Evolutionary conservation across 2,888 invertebrate genomes (phyloP).

Genomic region (Parelbella ahira): DNA sequence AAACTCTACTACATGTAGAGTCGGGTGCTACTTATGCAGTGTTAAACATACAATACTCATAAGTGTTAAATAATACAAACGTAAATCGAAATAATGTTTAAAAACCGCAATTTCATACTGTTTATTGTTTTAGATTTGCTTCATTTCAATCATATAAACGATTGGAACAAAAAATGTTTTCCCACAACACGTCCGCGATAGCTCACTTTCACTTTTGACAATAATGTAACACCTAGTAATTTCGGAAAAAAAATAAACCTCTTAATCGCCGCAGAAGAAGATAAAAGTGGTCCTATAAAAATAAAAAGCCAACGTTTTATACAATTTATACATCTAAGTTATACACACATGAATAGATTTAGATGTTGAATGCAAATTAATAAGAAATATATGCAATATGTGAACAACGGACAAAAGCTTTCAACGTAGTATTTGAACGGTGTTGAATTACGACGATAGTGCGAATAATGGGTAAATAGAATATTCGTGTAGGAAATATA

Average conservation of each 20-base stretch:
- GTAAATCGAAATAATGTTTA: too few relatives aligned
- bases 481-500: constrained; percentile 13
- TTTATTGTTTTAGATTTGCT: too few relatives aligned
- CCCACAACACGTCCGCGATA: constrained; percentile 13
- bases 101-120: too few relatives aligned
- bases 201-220: constrained; percentile 43
- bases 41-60: too few relatives aligned
- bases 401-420: constrained; percentile 29
- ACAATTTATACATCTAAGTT: constrained; percentile 27
- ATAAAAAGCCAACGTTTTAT: constrained; percentile 34
- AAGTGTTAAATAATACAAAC: too few relatives aligned
- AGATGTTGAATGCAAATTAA: constrained; percentile 35
- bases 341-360: constrained; percentile 26
- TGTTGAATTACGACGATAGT: constrained; percentile 10
- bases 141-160: too few relatives aligned
- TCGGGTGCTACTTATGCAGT: too few relatives aligned
- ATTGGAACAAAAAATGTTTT: constrained; percentile 7
- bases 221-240: constrained; percentile 31
- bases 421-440: constrained; percentile 21
- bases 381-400: too few relatives aligned
- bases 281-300: constrained; percentile 51
- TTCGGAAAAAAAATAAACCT: constrained; percentile 9
- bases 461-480: constrained; percentile 5
- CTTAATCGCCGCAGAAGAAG: constrained; percentile 31
- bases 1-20: too few relatives aligned